Evolutionary conservation across 2,113 vertebrate species (phyloP), one percentile per base, ranked within the genome.

Genomic region (Amphilophus citrinellus): DNA sequence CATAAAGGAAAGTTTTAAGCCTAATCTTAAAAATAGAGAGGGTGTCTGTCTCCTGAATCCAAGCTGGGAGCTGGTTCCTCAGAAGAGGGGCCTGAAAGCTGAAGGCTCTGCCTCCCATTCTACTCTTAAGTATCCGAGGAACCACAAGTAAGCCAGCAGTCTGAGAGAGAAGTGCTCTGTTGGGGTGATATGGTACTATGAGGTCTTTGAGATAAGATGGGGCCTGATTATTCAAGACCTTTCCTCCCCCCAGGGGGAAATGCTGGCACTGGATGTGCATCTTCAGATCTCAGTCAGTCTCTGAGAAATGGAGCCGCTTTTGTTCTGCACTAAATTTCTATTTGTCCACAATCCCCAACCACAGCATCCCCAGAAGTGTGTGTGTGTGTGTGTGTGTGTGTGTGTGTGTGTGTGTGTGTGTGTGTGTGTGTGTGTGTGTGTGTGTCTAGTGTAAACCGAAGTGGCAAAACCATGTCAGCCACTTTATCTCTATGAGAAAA

Each of bases 401-500:
- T 17, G 17, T 56, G 68, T 32, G 37, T 68, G 24, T 37, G 2
- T 35, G 32, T 37, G 35, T 37, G 35, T 8, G 1, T 63, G 57
- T 73, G 27, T 65, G 14, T 47, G 17, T 53, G 66, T 32, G 37
- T 68, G 77, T 62, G 71, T 80, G 63, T 79, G n/a, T 80, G 57
- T 79, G 65, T 53, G 39, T 66, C 27, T 7, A 24, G 80, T 59
- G 35, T 60, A 32, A 35, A 58, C 32, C 3, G 27, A 22, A 24
- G n/a, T 35, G 9, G 5, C 20, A 14, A 59, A 59, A 44, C 79
- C 11, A 17, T 14, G 22, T 3, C 37, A 63, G 5, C 37, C 37
- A 7, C 37, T 47, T 9, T 60, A 8, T 13, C 53, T 59, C 24
- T 22, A 83, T 27, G 32, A 14, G 20, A 24, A 37, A 71, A 44